Percentiles rank a stretch among this genome's conserved stretches.
phyloP scores from a whole-genome alignment of 2,888 invertebrate species.

The Aspidapion aeneum region DNA sequence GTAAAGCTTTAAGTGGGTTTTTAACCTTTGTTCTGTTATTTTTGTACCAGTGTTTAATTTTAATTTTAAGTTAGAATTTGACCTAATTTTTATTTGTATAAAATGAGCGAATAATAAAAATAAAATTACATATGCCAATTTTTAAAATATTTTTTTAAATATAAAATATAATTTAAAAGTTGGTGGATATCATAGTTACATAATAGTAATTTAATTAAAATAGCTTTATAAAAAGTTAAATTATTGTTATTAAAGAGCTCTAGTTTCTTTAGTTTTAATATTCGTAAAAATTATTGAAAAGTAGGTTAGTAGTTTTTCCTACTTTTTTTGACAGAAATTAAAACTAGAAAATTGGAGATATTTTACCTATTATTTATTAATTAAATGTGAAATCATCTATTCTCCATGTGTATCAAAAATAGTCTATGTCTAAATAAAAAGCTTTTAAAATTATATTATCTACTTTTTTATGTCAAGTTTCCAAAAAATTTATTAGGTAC shows the following conservation, averaged over 20 bases:
- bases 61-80: no score
- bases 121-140: background rate
- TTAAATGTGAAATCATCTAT: constrained; percentile 46
- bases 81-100: no score
- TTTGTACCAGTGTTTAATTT: no score
- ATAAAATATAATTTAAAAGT: background rate
- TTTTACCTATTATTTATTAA: constrained; percentile 36
- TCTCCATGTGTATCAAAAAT: constrained; percentile 43
- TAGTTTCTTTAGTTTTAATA: constrained; percentile 15
- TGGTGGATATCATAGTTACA: background rate
- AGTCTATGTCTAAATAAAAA: constrained; percentile 39
- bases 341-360: constrained; percentile 26
- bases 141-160: background rate
- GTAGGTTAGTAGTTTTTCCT: constrained; percentile 42
- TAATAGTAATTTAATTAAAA: background rate
- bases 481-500: no score
- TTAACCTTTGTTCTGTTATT: background rate
- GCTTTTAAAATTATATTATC: constrained; percentile 44
- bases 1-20: background rate
- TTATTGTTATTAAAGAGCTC: constrained; percentile 9
- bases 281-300: constrained; percentile 1
- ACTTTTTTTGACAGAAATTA: constrained; percentile 14
- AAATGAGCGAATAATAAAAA: background rate
- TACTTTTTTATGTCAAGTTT: no score
- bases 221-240: constrained; percentile 1